Evolutionary conservation across 2,797 vertebrate genomes (phyloP).

Genomic region (Emys orbicularis): DNA sequence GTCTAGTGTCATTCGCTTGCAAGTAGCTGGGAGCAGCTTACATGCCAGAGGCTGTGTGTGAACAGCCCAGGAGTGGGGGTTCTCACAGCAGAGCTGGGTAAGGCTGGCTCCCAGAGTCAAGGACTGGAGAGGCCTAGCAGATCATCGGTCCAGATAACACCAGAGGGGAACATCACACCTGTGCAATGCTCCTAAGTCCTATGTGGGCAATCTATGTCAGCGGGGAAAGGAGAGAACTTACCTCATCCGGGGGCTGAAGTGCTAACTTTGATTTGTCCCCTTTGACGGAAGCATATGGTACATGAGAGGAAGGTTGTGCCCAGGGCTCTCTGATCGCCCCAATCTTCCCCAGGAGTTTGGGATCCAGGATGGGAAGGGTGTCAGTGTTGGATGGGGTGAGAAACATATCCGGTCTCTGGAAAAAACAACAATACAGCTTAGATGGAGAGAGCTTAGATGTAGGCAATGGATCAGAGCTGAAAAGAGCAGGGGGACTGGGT

Average conservation of each 20-base stretch:
- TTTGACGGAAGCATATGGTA: accelerated
- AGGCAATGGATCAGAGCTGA: not conserved
- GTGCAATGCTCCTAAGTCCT: not conserved
- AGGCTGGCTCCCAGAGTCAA: too few species aligned
- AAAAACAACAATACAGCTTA: not conserved
- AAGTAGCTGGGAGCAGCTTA: too few species aligned
- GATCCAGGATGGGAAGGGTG: conserved; percentile 52
- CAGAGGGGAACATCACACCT: too few species aligned
- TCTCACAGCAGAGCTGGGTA: too few species aligned
- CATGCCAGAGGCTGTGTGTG: too few species aligned
- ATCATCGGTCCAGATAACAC: too few species aligned
- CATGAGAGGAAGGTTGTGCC: not conserved
- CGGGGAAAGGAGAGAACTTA: not conserved
- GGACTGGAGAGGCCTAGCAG: too few species aligned
- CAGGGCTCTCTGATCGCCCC: not conserved
- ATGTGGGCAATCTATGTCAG: not conserved
- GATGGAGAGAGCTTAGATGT: not conserved
- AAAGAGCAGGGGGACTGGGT: not conserved
- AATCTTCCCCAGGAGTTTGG: not conserved
- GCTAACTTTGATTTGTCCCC: not conserved
- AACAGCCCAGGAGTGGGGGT: too few species aligned
- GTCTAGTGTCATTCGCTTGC: too few species aligned
- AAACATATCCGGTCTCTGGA: conserved; percentile 61
- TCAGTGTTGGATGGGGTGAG: conserved; percentile 6
- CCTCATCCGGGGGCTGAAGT: not conserved